Percentiles rank a stretch among this genome's conserved stretches.
Conservation (phyloP, 2,797 vertebrate species). For the Sandelia bainsii region DNA sequence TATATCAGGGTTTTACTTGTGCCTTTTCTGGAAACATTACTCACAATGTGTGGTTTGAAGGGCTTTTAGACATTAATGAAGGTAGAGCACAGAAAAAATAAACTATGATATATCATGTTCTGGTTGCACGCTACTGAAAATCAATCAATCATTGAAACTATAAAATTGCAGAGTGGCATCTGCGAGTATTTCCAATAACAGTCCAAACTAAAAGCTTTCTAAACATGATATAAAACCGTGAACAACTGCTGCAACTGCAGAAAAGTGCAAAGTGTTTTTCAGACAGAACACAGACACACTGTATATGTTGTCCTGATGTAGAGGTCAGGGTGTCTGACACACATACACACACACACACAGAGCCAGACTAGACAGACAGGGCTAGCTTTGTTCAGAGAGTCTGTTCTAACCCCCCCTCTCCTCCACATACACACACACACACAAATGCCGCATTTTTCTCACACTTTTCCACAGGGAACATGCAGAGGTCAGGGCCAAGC, state of each 20-base stretch:
- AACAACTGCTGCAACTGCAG: too few species aligned
- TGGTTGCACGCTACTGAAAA: neutral
- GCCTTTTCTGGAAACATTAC: too few species aligned
- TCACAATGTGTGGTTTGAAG: neutral
- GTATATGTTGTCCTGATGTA: constrained; percentile 16
- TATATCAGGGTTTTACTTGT: too few species aligned
- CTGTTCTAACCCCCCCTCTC: constrained; percentile 35
- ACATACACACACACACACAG: constrained; percentile 30
- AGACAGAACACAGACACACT: constrained; percentile 40
- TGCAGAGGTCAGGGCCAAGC: constrained; percentile 71
- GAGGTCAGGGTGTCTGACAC: constrained; percentile 45
- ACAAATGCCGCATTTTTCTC: constrained; percentile 49
- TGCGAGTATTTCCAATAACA: too few species aligned
- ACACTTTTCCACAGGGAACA: constrained; percentile 60
- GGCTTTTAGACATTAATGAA: neutral
- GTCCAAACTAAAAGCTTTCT: too few species aligned
- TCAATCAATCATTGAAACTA: neutral
- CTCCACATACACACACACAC: constrained; percentile 13
- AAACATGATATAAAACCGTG: neutral
- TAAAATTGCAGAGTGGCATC: neutral
- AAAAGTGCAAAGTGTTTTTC: constrained; percentile 15
- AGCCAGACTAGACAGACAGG: constrained; percentile 61
- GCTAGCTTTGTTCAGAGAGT: constrained; percentile 73
- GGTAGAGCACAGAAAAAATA: neutral
- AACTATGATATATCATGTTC: neutral